Evolutionary conservation across 2,113 vertebrate species (phyloP), one percentile per base, ranked within the genome.

Genomic region (Hyperopisus bebe): DNA sequence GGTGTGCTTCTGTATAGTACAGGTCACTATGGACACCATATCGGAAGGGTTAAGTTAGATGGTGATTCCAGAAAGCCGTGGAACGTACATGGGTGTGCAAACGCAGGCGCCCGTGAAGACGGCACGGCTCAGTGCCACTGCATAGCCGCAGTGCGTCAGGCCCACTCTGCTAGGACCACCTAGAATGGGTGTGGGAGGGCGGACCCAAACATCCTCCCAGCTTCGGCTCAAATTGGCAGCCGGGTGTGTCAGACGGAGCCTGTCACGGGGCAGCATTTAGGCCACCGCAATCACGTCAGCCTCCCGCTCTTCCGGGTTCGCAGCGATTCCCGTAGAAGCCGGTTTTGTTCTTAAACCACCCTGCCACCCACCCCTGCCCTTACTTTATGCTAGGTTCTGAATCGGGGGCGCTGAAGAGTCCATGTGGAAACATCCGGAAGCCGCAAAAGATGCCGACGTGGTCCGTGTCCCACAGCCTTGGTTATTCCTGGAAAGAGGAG

Each of bases 151-250:
- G 27, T 74, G 84, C 58, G 9, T 86, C 89, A 39, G 89, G 84
- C 89, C 83, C 31, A 62, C 84, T 86, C 58, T 50, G 84, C 53
- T 35, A 46, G 83, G 83, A 90, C 89, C 89, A 90, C 89, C 84
- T 83, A 87, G 35, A 7, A 27, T 62, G 89, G 83, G 55, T 39
- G 89, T 48, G 89, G 44, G 83, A 90, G 66, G 58, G 89, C 11
- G 35, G 21, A 48, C 66, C 17, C 31, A 50, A n/a, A 19, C n/a
- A 50, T 51, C 48, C 47, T 35, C 50, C 31, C 3, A 35, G 24
- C n/a, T 21, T 48, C 5, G 70, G 70, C 51, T 74, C 74, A 46
- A 92, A 39, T 48, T 44, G 62, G 77, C 74, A 70, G 55, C n/a
- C n/a, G 77, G 70, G 86, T 13, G 44, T 42, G 21, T 85, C 82